Percentiles rank a stretch among this genome's conserved stretches.
phyloP scores from a whole-genome alignment of 2,113 vertebrate genomes.

The Varanus komodoensis region DNA sequence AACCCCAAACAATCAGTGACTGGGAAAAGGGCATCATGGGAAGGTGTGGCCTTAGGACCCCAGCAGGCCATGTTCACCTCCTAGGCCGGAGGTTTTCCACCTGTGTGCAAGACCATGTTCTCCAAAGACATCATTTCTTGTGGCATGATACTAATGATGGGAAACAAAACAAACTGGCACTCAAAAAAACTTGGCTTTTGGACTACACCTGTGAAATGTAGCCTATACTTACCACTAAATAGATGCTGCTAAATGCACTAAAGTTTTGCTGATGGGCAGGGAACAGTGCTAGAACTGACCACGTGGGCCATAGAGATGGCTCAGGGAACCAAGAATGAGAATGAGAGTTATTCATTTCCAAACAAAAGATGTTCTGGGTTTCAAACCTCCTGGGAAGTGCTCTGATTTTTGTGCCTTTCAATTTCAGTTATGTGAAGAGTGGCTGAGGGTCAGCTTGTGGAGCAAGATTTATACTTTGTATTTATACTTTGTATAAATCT shows the following conservation, averaged over 20 bases:
- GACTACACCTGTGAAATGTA: neutral
- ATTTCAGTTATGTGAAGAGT: neutral
- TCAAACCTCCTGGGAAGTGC: neutral
- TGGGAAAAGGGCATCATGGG: no score
- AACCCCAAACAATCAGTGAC: no score
- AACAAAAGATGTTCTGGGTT: neutral
- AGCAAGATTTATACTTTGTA: no score
- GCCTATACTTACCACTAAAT: neutral
- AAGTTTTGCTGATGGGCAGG: neutral
- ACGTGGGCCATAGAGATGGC: no score
- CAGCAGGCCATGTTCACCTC: no score
- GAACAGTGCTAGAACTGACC: neutral
- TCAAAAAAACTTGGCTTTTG: neutral
- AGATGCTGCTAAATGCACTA: neutral
- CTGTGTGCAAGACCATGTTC: neutral
- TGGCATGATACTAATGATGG: neutral
- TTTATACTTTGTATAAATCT: neutral
- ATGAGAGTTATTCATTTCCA: neutral
- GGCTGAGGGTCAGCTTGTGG: neutral
- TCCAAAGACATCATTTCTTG: neutral
- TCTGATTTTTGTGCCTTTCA: neutral
- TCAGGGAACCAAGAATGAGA: neutral
- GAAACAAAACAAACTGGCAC: neutral
- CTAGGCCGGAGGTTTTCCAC: no score
- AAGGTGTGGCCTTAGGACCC: no score